Percentiles rank a stretch among this genome's conserved stretches.
phyloP scores from a whole-genome alignment of 2,797 vertebrate genomes.

The Malurus splendens region DNA sequence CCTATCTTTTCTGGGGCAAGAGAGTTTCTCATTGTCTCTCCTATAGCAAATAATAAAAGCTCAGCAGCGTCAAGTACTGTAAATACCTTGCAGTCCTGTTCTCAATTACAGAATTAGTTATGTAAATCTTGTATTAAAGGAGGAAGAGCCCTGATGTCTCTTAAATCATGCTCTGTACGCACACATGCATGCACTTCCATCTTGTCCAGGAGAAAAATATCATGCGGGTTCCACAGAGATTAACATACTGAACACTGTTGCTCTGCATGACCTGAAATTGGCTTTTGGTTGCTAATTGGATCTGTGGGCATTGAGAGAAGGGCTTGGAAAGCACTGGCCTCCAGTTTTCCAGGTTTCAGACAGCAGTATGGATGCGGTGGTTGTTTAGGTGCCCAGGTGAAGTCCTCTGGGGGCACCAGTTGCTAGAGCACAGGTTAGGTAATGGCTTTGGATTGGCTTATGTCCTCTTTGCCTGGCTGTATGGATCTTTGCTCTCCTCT shows the following conservation, averaged over 20 bases:
- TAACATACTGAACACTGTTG: slow-evolving; percentile 36
- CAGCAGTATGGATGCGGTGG: neutral
- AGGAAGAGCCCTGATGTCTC: slow-evolving; percentile 14
- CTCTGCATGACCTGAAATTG: slow-evolving; percentile 25
- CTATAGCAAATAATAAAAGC: neutral
- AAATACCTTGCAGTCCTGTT: slow-evolving; percentile 29
- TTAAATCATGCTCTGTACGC: neutral
- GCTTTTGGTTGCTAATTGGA: slow-evolving; percentile 41
- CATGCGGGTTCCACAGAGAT: neutral
- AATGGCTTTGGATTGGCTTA: neutral
- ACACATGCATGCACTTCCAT: neutral
- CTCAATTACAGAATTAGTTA: slow-evolving; percentile 49
- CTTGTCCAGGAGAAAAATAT: slow-evolving; percentile 14
- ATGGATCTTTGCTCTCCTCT: neutral
- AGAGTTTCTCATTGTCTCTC: neutral
- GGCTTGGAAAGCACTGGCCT: neutral
- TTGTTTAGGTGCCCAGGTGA: neutral
- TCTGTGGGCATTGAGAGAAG: neutral
- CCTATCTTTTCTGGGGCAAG: neutral
- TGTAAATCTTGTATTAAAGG: slow-evolving; percentile 37
- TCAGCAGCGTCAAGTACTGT: neutral
- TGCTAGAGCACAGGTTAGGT: neutral
- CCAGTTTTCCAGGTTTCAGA: neutral
- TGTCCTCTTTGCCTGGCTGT: neutral
- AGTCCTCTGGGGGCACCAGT: neutral